Evolutionary conservation across 1,140 invertebrate species (phyloP).

Genomic region (Drosophila lacertosa): DNA sequence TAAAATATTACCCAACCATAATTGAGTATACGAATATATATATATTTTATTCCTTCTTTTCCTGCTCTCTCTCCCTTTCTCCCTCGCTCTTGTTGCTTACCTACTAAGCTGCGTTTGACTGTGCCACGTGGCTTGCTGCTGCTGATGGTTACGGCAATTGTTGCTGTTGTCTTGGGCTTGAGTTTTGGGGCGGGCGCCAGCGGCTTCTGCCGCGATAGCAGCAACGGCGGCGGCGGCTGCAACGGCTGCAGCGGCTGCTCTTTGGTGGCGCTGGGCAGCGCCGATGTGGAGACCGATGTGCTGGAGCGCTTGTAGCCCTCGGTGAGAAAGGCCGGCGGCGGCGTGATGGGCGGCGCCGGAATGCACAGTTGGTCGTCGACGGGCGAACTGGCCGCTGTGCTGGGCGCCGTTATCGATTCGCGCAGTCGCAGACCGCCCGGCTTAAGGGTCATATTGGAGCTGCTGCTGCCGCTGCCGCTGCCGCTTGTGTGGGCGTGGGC

Average conservation of each 20-base stretch:
- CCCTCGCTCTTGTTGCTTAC: conserved; percentile 65
- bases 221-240: conserved; percentile 2
- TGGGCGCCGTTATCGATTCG: conserved; percentile 74
- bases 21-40: too few species aligned
- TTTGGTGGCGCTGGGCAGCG: conserved; percentile 59
- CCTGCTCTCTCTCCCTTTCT: too few species aligned
- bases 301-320: conserved; percentile 86
- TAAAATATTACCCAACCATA: too few species aligned
- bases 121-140: conserved; percentile 77
- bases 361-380: conserved; percentile 85
- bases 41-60: too few species aligned
- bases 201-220: not conserved
- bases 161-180: conserved; percentile 71
- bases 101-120: conserved; percentile 79
- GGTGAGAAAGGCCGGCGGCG: conserved; percentile 88
- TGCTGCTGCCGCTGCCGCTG: not conserved
- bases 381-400: conserved; percentile 83
- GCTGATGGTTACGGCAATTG: conserved; percentile 71
- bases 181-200: conserved; percentile 24
- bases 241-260: conserved; percentile 19
- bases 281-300: conserved; percentile 67
- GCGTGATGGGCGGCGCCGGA: conserved; percentile 87
- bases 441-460: conserved; percentile 49
- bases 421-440: conserved; percentile 55
- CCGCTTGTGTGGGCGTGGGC: too few species aligned